phyloP scores from a whole-genome alignment of 2,888 invertebrate species.

The Tanytarsus gracilentus region DNA sequence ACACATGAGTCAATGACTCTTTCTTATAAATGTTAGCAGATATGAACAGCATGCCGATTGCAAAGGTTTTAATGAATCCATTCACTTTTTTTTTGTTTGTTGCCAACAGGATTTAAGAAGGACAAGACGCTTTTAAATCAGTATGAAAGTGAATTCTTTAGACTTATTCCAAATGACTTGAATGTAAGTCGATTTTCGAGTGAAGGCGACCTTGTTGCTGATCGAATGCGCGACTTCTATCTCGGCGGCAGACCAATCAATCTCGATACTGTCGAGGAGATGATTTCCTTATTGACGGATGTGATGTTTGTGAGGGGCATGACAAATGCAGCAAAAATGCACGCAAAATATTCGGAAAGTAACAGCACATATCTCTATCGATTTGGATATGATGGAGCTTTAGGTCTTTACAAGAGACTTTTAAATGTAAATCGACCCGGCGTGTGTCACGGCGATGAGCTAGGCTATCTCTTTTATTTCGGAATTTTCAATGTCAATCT shows the following conservation, averaged over 20 bases:
- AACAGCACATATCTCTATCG: slow-evolving; percentile 51
- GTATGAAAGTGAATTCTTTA: slow-evolving; percentile 49
- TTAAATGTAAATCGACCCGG: slow-evolving; percentile 52
- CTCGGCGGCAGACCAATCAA: slow-evolving; percentile 49
- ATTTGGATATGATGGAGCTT: slow-evolving; percentile 53
- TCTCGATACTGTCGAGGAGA: slow-evolving; percentile 47
- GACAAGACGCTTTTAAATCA: slow-evolving; percentile 49
- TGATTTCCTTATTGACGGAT: slow-evolving; percentile 55
- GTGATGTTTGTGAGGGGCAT: slow-evolving; percentile 54
- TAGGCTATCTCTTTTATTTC: slow-evolving; percentile 57
- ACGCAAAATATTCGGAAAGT: slow-evolving; percentile 39
- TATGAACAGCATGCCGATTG: too few species aligned
- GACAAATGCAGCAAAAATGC: slow-evolving; percentile 46
- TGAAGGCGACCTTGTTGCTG: slow-evolving; percentile 43
- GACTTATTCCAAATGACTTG: slow-evolving; percentile 51
- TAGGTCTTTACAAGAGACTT: slow-evolving; percentile 55
- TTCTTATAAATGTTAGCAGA: too few species aligned
- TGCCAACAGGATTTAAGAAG: slow-evolving; percentile 49
- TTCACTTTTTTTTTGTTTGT: slow-evolving; percentile 12
- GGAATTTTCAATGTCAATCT: slow-evolving; percentile 52
- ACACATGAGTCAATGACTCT: background rate
- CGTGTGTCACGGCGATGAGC: slow-evolving; percentile 55
- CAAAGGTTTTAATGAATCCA: background rate
- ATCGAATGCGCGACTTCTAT: slow-evolving; percentile 49
- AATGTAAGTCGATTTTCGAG: slow-evolving; percentile 36